A percentile compares a stretch with the other conserved stretches of the same genome.
phyloP scores from a whole-genome alignment of 2,797 vertebrate species.

The Erpetoichthys calabaricus region DNA sequence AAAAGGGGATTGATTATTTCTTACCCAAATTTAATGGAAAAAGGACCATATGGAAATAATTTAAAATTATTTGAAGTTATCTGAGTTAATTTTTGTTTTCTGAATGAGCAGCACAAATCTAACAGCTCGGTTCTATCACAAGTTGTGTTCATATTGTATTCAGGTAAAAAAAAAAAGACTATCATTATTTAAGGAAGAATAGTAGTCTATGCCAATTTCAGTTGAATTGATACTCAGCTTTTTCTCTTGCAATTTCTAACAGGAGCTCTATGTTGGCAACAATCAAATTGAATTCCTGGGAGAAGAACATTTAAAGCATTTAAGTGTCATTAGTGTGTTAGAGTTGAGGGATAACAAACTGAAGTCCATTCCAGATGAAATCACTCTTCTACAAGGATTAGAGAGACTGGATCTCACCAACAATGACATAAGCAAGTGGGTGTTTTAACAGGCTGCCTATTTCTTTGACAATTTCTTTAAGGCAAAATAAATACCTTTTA shows the following conservation, averaged over 20 bases:
- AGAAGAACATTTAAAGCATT: slow-evolving; percentile 47
- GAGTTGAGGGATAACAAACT: slow-evolving; percentile 78
- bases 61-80: too few species aligned
- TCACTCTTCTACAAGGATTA: slow-evolving; percentile 50
- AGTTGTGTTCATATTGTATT: too few species aligned
- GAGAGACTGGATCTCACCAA: slow-evolving; percentile 71
- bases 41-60: too few species aligned
- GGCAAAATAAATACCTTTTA: neutral
- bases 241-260: neutral
- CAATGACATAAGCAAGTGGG: slow-evolving; percentile 71
- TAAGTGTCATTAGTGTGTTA: slow-evolving; percentile 54
- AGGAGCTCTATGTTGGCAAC: slow-evolving; percentile 70
- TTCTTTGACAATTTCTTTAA: neutral
- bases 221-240: too few species aligned
- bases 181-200: too few species aligned
- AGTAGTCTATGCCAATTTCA: too few species aligned
- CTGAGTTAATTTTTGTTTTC: too few species aligned
- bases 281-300: slow-evolving; percentile 65
- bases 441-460: neutral
- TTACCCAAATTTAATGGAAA: too few species aligned
- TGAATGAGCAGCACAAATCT: too few species aligned
- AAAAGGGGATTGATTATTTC: too few species aligned
- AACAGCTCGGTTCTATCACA: too few species aligned
- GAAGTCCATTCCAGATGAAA: slow-evolving; percentile 57
- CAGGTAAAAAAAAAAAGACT: too few species aligned